phyloP scores from a whole-genome alignment of 2,797 vertebrate genomes.

The Arrhamphus sclerolepis region DNA sequence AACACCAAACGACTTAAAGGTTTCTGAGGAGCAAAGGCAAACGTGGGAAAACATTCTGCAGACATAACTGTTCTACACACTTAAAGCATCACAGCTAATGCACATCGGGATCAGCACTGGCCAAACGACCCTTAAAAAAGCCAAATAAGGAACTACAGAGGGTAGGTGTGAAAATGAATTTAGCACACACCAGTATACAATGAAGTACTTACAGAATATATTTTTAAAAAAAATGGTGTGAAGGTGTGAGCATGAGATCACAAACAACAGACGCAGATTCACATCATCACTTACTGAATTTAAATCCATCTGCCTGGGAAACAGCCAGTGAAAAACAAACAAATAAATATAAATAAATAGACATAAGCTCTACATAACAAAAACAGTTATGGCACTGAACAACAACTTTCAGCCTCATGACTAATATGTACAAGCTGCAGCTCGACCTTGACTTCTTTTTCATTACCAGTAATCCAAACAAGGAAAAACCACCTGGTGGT shows the following conservation, averaged over 20 bases:
- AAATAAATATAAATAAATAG: no score
- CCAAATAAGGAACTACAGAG: not conserved
- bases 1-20: no score
- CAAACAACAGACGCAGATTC: not conserved
- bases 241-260: not conserved
- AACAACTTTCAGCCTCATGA: not conserved
- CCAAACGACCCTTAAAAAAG: not conserved
- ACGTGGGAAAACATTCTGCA: no score
- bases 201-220: not conserved
- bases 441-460: not conserved
- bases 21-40: no score
- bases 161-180: not conserved
- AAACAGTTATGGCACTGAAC: not conserved
- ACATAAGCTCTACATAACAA: not conserved
- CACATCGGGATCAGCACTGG: not conserved
- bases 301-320: not conserved
- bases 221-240: no score
- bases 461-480: not conserved
- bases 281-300: not conserved
- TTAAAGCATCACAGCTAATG: no score
- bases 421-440: not conserved
- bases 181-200: not conserved
- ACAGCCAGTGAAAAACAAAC: not conserved
- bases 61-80: no score
- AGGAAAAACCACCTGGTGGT: not conserved